Evolutionary conservation across 2,113 vertebrate species (phyloP).

Genomic region (Aepyceros melampus): DNA sequence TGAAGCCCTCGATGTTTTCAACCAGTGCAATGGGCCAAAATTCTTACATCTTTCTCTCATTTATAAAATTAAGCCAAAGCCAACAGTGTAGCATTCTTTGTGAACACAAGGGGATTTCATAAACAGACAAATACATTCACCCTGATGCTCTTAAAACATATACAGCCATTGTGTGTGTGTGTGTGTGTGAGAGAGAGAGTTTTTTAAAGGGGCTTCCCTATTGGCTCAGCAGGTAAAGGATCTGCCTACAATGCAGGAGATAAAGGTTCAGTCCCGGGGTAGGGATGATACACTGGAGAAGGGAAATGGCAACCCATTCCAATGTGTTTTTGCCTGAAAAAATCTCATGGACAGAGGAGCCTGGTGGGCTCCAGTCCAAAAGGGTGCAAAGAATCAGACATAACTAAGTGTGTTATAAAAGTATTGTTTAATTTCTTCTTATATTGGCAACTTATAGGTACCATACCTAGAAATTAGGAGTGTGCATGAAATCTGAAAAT

Average conservation of each 20-base stretch:
- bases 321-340: neutral
- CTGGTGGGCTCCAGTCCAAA: neutral
- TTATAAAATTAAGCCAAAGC: neutral
- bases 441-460: neutral
- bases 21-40: neutral
- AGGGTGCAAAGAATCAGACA: neutral
- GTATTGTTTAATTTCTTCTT: neutral
- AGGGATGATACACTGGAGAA: neutral
- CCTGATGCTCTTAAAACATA: neutral
- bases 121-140: neutral
- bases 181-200: neutral
- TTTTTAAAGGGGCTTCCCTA: neutral
- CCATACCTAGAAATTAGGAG: neutral
- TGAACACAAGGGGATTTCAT: neutral
- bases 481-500: neutral
- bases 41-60: neutral
- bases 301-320: neutral
- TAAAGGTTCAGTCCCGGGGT: neutral
- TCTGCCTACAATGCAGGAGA: neutral
- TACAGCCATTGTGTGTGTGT: neutral
- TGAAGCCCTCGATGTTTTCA: neutral
- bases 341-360: neutral
- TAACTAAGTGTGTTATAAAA: neutral
- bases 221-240: neutral
- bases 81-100: neutral